These are phyloP conservation scores for Hyposoter didymator DNA, from an alignment of 2,888 invertebrate species.

Conservation along the genomic window DNA sequence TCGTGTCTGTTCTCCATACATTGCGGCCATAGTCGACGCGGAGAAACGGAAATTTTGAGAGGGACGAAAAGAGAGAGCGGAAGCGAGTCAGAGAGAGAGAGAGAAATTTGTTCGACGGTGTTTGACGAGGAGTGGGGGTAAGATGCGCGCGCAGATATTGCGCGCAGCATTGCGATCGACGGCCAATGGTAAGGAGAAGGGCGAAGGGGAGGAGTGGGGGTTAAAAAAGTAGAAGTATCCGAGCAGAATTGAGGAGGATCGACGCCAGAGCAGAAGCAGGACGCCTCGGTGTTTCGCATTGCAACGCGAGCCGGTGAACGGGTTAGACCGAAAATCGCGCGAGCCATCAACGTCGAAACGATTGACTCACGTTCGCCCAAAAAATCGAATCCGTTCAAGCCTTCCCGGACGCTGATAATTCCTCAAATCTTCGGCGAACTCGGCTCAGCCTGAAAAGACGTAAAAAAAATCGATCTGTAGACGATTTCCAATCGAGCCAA, in stretches of 20 bases:
- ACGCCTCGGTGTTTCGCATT: constrained; percentile 75
- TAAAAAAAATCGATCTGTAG: constrained; percentile 5
- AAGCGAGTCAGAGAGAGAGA: constrained; percentile 26
- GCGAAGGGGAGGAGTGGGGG: constrained; percentile 18
- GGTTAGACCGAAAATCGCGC: constrained; percentile 69
- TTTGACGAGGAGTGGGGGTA: constrained; percentile 29
- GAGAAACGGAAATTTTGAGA: neutral
- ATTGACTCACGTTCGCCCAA: constrained; percentile 6
- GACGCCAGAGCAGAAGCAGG: constrained; percentile 51
- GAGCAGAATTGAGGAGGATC: constrained; percentile 39
- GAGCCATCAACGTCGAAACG: constrained; percentile 14
- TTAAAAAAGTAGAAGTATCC: constrained; percentile 40
- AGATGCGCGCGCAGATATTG: constrained; percentile 56
- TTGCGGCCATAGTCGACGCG: constrained; percentile 20
- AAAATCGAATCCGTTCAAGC: neutral
- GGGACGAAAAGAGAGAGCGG: constrained; percentile 31
- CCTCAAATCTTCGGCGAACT: neutral
- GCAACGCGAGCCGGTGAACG: constrained; percentile 81
- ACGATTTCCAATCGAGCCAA: neutral
- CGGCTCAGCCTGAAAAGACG: neutral
- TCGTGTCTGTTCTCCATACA: constrained; percentile 18
- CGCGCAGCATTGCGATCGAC: constrained; percentile 52
- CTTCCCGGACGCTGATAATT: neutral
- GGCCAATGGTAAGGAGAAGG: constrained; percentile 4
- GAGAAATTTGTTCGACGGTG: constrained; percentile 24